Evolutionary conservation across 2,797 vertebrate genomes (phyloP).

Genomic region (Lutjanus campechanus): DNA sequence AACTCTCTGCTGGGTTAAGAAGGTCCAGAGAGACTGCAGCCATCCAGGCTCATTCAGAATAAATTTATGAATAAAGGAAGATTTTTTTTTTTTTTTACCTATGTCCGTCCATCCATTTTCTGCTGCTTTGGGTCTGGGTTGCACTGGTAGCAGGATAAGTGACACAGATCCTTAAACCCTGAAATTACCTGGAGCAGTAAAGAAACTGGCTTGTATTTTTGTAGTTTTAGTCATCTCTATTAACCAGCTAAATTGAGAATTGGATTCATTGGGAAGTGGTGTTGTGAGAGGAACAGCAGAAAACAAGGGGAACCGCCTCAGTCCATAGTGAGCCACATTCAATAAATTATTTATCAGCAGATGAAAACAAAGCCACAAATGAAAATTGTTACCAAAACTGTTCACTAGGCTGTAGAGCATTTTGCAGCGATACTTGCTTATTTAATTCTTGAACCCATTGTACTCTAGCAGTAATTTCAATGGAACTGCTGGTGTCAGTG

Average conservation of each 20-base stretch:
- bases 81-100: not conserved
- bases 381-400: no score
- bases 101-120: not conserved
- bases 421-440: not conserved
- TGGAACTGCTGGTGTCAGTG: not conserved
- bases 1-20: constrained; percentile 18
- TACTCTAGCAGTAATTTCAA: no score
- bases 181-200: not conserved
- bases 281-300: not conserved
- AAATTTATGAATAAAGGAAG: not conserved
- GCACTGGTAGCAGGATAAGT: not conserved
- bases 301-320: not conserved
- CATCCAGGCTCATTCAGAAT: constrained; percentile 1
- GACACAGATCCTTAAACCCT: not conserved
- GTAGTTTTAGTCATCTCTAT: not conserved
- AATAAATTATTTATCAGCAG: not conserved
- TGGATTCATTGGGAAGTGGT: no score
- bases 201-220: not conserved
- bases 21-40: constrained; percentile 6
- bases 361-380: not conserved
- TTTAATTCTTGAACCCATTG: not conserved
- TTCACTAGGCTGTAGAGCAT: no score
- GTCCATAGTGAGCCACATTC: not conserved
- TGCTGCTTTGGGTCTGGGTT: not conserved
- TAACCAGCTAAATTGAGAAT: not conserved